Evolutionary conservation across 2,888 invertebrate genomes (phyloP).

Genomic region (Podabrus alpinus): DNA sequence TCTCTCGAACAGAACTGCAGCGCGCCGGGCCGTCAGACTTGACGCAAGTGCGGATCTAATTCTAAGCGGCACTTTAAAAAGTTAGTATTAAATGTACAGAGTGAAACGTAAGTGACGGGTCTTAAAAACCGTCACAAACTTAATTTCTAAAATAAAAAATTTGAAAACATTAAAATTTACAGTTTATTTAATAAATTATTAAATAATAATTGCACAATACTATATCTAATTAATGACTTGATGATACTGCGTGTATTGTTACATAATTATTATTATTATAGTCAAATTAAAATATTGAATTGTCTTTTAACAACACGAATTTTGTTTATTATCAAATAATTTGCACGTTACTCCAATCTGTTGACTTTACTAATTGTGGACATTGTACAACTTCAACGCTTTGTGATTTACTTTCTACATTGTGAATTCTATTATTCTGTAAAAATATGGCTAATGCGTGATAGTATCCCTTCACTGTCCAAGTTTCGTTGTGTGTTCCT

Average conservation of each 20-base stretch:
- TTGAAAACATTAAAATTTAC: background rate
- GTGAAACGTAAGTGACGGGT: no score
- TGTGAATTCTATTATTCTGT: constrained; percentile 50
- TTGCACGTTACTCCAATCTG: constrained; percentile 11
- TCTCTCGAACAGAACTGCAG: no score
- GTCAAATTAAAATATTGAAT: background rate
- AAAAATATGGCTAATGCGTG: constrained; percentile 61
- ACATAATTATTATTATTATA: no score
- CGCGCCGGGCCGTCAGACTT: no score
- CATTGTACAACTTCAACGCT: background rate
- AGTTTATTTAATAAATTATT: background rate
- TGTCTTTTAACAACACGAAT: background rate
- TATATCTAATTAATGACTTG: background rate
- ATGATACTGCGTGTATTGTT: background rate
- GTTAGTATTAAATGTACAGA: no score
- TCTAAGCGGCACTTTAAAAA: no score
- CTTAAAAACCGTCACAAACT: no score
- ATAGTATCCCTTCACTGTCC: constrained; percentile 85
- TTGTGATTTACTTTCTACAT: constrained; percentile 23
- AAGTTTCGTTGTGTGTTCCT: constrained; percentile 94
- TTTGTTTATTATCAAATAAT: constrained; percentile 8
- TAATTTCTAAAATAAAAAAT: background rate
- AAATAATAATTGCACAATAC: background rate
- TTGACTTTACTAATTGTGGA: background rate
- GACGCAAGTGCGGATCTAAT: no score